Base-by-base conservation (phyloP, 2,797 vertebrate species). In the Naso thynnoides region DNA sequence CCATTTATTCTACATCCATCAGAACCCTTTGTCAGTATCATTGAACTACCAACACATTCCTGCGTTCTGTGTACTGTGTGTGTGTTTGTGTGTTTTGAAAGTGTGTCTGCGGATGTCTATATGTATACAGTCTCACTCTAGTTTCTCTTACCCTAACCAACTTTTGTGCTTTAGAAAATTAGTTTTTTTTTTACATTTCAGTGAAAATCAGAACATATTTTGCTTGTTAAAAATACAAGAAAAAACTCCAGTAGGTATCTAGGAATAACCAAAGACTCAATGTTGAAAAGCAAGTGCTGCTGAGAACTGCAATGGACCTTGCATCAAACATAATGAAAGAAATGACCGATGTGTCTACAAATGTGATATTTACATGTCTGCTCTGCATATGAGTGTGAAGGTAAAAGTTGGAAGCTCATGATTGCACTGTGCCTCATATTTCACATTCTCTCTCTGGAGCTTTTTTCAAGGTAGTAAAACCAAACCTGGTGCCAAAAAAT, bases 141-240 rank as follows among this genome's bases (percentile, higher is more conserved):
- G 33, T 70, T 61, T 73, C 52, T 75, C 76, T 68, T 64, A 70
- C 77, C 77, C 53, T 79, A 76, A 77, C 88, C 78, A 89, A 86
- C 83, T 65, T 89, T 92, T 93, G 93, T 93, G 91, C 91, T 94
- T 93, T 92, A 93, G 85, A 93, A 92, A 93, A 92, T 82, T 86
- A 76, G 57, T 73, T 44, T 57, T 68, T 81, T 88, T 88, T 89
- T 87, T 89, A 88, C 79, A 89, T 90, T 89, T 91, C 79, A 89
- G 88, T 93, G 90, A 91, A 93, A 93, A 89, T 91, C 76, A 78
- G 82, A 91, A 89, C 80, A 91, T 89, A 90, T 85, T 85, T 89
- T 79, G 83, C 75, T 90, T 88, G 87, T 88, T 92, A 90, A 92
- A 92, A 91, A 93, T 88, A 91, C 86, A 92, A 91, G 84, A 89